Conservation (phyloP, 2,113 vertebrate genomes). For the Echinops telfairi region DNA sequence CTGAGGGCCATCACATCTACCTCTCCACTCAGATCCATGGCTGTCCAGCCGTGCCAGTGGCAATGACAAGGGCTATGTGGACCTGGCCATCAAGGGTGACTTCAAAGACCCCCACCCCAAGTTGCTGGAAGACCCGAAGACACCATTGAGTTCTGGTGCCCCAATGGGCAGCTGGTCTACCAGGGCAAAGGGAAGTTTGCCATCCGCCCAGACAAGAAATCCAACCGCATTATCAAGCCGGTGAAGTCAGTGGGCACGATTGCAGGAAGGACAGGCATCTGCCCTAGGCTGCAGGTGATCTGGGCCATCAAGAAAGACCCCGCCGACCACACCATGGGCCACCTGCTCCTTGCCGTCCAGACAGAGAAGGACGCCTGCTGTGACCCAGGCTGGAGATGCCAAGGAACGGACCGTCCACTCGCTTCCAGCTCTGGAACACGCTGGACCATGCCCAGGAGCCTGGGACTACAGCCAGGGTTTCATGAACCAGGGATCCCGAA, state of each 20-base stretch:
- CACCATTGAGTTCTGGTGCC: constrained; percentile 96
- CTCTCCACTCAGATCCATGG: constrained; percentile 92
- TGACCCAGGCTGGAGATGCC: too few species aligned
- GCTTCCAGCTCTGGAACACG: too few species aligned
- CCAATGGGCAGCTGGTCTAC: constrained; percentile 96
- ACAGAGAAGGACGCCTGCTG: too few species aligned
- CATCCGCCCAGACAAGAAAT: constrained; percentile 90
- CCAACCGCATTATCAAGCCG: constrained; percentile 80
- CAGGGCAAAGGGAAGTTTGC: constrained; percentile 92
- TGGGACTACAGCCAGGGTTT: constrained; percentile 98
- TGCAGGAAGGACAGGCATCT: constrained; percentile 93
- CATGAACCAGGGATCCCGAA: constrained; percentile 93
- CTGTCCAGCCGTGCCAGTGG: constrained; percentile 95
- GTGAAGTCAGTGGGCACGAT: constrained; percentile 90
- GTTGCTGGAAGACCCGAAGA: constrained; percentile 95
- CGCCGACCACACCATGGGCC: too few species aligned
- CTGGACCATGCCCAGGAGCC: constrained; percentile 89
- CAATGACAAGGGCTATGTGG: constrained; percentile 96
- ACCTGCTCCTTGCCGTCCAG: too few species aligned
- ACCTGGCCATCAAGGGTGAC: constrained; percentile 97
- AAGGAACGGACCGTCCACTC: too few species aligned
- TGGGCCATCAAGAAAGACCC: too few species aligned
- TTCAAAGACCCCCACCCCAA: constrained; percentile 94
- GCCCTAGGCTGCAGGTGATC: too few species aligned
- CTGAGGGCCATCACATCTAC: constrained; percentile 89